A percentile compares a stretch with the other conserved stretches of the same genome.
phyloP scores from a whole-genome alignment of 2,888 invertebrate species.

The Oligia latruncula region DNA sequence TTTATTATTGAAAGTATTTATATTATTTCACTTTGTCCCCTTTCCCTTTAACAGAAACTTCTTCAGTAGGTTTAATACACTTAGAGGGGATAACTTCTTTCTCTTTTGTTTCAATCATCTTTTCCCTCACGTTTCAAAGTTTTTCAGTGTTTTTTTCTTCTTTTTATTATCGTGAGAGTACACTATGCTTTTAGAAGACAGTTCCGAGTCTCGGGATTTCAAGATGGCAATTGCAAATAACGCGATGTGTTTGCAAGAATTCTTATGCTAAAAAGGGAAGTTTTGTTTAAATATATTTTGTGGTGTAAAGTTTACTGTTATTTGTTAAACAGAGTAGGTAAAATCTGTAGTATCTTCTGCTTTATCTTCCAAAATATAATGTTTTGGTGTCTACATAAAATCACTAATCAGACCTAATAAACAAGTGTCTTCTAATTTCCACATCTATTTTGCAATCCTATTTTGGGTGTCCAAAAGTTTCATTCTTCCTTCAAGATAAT shows the following conservation, averaged over 20 bases:
- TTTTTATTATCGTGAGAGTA: constrained; percentile 72
- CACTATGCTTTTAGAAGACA: constrained; percentile 74
- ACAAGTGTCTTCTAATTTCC: background rate
- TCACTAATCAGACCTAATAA: background rate
- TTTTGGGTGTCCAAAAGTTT: background rate
- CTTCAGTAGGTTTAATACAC: constrained; percentile 86
- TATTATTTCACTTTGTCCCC: constrained; percentile 87
- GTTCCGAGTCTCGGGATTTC: constrained; percentile 62
- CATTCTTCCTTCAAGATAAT: background rate
- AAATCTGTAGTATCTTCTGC: background rate
- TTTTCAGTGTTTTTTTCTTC: constrained; percentile 59
- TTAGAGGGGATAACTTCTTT: constrained; percentile 83
- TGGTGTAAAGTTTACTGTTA: background rate
- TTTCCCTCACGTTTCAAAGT: constrained; percentile 76
- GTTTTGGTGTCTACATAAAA: no score
- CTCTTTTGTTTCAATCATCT: constrained; percentile 87
- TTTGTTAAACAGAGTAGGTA: background rate
- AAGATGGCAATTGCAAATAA: constrained; percentile 53
- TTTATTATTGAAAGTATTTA: constrained; percentile 89
- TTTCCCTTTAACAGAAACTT: constrained; percentile 83
- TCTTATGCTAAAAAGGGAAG: constrained; percentile 53
- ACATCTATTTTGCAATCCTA: background rate
- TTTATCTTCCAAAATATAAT: background rate
- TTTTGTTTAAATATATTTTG: constrained; percentile 19
- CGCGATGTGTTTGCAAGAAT: constrained; percentile 41